phyloP scores from a whole-genome alignment of 2,888 invertebrate genomes.

The Lamellibrachia columna region DNA sequence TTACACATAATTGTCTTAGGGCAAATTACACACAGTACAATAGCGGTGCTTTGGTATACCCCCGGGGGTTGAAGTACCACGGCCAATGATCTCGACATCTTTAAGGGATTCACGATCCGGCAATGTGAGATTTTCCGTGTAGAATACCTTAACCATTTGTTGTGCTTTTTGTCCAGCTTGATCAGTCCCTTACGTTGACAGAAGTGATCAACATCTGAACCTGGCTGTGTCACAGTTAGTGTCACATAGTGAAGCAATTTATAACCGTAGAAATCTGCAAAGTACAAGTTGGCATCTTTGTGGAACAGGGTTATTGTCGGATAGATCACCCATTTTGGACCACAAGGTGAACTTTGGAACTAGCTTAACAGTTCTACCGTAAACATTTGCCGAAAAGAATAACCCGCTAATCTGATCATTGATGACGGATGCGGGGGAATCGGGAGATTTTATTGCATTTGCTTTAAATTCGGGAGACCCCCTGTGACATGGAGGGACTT shows the following conservation, averaged over 20 bases:
- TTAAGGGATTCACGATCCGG: neutral
- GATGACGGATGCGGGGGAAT: too few species aligned
- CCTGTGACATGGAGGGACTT: too few species aligned
- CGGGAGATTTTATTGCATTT: too few species aligned
- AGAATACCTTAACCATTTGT: slow-evolving; percentile 26
- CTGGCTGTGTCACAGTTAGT: slow-evolving; percentile 23
- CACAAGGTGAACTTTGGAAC: too few species aligned
- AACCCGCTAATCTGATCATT: too few species aligned
- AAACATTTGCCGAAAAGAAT: too few species aligned
- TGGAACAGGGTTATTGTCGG: neutral
- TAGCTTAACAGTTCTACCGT: too few species aligned
- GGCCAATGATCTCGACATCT: neutral
- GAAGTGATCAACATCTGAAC: slow-evolving; percentile 22
- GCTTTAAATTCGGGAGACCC: too few species aligned
- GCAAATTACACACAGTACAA: too few species aligned
- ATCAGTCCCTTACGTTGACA: slow-evolving; percentile 14
- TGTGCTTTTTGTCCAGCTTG: neutral
- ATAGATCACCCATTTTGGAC: too few species aligned
- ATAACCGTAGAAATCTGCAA: slow-evolving; percentile 33
- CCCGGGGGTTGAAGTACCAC: slow-evolving; percentile 13
- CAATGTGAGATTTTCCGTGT: slow-evolving; percentile 25
- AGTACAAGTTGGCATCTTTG: slow-evolving; percentile 20
- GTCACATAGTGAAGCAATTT: slow-evolving; percentile 25
- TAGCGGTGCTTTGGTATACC: too few species aligned
- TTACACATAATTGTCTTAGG: too few species aligned